Base-by-base conservation (phyloP, 2,888 invertebrate genomes). In the Eubasilissa splendida region DNA sequence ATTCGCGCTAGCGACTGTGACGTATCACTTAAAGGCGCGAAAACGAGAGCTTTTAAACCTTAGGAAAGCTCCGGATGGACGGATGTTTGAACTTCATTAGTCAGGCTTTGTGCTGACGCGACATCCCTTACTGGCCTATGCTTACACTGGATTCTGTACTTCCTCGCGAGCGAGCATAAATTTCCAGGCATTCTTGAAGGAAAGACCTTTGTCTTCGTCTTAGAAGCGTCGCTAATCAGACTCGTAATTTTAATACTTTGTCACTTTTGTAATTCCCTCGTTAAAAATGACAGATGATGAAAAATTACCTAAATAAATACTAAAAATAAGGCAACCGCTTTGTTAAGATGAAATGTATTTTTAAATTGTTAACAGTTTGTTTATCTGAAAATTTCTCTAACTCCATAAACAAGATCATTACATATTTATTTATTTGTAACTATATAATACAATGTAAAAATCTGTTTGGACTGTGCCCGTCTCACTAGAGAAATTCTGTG, bases 1-100 rank as follows among this genome's bases (percentile, higher is more conserved):
- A 50, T 60, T 54, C 60, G 14, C 75, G 50, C 63, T 56, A 78
- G 73, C n/a, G 78, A 78, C 63, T 63, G 63, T 73, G 81, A 70
- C 78, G 76, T 74, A 78, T 78, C 56, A 59, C 68, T 76, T 75
- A 75, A 76, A 70, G 59, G 79, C 78, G 42, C 78, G 60, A 31
- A 60, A 60, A 50, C 60, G 71, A 66, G 74, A 74, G 76, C 80
- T 77, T 80, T 80, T 82, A 74, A 80, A 82, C 80, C 76, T 75
- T 70, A 42, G 74, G 79, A 65, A 77, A 78, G 73, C 78, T 71
- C 71, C 75, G 82, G 80, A 82, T 71, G 80, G 82, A 83, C 82
- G 82, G 82, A 78, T 83, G 80, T 83, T 83, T 83, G 78, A 83
- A 83, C 80, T 83, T 83, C 82, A 83, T 83, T 83, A 83, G 82